Conservation (phyloP, 2,113 vertebrate species). For the Microcebus lehilahytsara region DNA sequence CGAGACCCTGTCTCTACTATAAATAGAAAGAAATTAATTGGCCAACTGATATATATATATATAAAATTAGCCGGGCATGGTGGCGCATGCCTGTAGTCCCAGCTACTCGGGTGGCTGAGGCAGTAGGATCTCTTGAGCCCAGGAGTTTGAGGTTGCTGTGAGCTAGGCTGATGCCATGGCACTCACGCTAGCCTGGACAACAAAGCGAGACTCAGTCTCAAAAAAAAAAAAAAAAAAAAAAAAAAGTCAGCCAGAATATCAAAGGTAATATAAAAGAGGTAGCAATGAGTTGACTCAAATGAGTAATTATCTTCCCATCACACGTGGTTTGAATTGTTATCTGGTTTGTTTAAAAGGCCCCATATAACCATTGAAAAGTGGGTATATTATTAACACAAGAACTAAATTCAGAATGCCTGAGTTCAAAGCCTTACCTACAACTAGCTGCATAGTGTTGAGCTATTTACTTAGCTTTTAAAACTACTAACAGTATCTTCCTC, state of each 20-base stretch:
- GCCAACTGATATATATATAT: too few species aligned
- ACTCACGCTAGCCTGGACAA: too few species aligned
- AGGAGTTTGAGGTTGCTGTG: too few species aligned
- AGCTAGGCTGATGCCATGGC: too few species aligned
- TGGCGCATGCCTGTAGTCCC: too few species aligned
- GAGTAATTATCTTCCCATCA: not conserved
- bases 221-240: too few species aligned
- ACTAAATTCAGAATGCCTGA: not conserved
- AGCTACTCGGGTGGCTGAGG: too few species aligned
- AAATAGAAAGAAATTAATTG: too few species aligned
- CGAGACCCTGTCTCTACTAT: too few species aligned
- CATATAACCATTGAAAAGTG: not conserved
- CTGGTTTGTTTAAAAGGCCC: not conserved
- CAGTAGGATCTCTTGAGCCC: too few species aligned
- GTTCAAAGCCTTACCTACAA: not conserved
- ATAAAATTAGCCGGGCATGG: too few species aligned
- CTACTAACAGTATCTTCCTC: not conserved
- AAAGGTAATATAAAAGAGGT: not conserved
- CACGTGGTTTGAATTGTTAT: not conserved
- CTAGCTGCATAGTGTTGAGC: not conserved
- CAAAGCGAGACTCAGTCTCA: too few species aligned
- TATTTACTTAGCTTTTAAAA: not conserved
- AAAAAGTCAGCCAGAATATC: not conserved
- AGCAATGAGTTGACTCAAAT: not conserved
- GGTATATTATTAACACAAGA: not conserved